These are phyloP conservation scores for Ctenochaetus hawaiiensis DNA, from an alignment of 2,797 vertebrate species.

Conservation along the genomic window DNA sequence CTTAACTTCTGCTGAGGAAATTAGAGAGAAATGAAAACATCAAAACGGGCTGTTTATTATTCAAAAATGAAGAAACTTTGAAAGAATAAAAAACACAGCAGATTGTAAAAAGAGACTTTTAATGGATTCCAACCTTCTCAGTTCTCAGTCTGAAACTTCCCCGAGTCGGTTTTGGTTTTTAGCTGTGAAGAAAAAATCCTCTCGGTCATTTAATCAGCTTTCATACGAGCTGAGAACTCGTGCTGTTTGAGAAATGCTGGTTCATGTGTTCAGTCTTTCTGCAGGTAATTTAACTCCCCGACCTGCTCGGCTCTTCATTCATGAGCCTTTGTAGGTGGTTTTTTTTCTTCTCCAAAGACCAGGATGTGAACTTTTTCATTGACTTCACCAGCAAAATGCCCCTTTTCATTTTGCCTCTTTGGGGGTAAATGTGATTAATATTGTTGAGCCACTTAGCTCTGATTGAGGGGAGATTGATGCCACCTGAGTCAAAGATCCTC, in stretches of 20 bases:
- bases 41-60: neutral
- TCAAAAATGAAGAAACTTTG: neutral
- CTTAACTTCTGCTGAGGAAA: neutral
- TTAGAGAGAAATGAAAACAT: slow-evolving; percentile 7
- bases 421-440: neutral
- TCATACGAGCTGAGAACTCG: too few species aligned
- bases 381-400: neutral
- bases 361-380: neutral
- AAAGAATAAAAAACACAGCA: too few species aligned
- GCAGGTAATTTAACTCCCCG: too few species aligned
- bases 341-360: neutral
- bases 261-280: neutral
- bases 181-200: too few species aligned
- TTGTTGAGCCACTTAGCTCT: neutral
- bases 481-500: neutral
- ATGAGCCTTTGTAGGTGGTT: too few species aligned
- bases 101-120: too few species aligned
- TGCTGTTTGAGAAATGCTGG: too few species aligned
- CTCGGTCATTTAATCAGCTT: too few species aligned
- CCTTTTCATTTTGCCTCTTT: too few species aligned
- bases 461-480: neutral
- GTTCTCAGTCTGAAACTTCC: too few species aligned
- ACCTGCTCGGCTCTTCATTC: neutral
- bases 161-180: too few species aligned
- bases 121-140: too few species aligned